Percentiles rank a stretch among this genome's conserved stretches.
Evolutionary conservation across 1,140 invertebrate genomes (phyloP).

Genomic region (Diorhabda sublineata): DNA sequence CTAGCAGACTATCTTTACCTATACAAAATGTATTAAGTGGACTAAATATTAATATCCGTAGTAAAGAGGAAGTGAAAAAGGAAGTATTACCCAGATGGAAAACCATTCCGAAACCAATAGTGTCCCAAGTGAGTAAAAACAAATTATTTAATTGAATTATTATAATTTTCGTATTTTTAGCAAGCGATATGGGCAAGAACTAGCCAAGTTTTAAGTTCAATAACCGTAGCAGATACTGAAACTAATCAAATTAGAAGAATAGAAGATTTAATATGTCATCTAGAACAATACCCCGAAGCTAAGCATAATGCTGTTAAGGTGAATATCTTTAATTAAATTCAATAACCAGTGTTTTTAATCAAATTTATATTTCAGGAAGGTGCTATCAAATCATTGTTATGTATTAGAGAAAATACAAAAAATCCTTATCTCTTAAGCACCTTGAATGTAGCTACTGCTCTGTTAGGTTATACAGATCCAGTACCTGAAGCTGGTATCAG

Average conservation of each 20-base stretch:
- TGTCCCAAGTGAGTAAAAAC: conserved; percentile 27
- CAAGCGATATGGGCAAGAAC: conserved; percentile 62
- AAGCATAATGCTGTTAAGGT: conserved; percentile 68
- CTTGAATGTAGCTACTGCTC: conserved; percentile 62
- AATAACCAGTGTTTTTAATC: too few relatives aligned
- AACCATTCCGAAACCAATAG: conserved; percentile 22
- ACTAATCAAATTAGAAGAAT: conserved; percentile 50
- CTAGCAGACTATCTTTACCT: conserved; percentile 20
- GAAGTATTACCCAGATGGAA: conserved; percentile 39
- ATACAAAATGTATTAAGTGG: conserved; percentile 22
- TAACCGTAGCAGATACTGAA: conserved; percentile 56
- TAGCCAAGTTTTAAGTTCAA: conserved; percentile 60
- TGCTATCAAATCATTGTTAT: conserved; percentile 59
- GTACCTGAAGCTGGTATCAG: conserved; percentile 69
- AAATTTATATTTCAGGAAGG: conserved; percentile 51
- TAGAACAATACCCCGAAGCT: conserved; percentile 68
- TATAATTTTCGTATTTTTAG: conserved; percentile 44
- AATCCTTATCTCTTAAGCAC: conserved; percentile 47
- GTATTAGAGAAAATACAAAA: conserved; percentile 47
- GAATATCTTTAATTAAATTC: conserved; percentile 26
- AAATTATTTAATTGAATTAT: not conserved
- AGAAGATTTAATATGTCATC: conserved; percentile 57
- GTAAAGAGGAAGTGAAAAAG: conserved; percentile 20
- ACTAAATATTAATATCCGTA: conserved; percentile 23
- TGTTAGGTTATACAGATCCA: conserved; percentile 72